phyloP scores from a whole-genome alignment of 2,113 vertebrate species.

The Candoia aspera region DNA sequence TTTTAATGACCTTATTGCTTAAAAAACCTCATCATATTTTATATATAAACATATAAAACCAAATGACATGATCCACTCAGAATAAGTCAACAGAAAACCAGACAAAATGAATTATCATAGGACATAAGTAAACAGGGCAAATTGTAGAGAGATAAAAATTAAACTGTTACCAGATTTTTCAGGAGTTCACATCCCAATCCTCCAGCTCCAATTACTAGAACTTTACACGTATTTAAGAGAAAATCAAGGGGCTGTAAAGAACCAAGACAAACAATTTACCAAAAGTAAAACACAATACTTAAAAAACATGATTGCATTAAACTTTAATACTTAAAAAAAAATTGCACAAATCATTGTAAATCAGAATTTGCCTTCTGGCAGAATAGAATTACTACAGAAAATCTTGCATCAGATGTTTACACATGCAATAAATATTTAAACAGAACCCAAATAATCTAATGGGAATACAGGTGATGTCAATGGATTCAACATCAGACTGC shows the following conservation, averaged over 20 bases:
- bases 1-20: neutral
- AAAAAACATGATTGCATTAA: neutral
- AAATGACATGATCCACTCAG: neutral
- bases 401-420: neutral
- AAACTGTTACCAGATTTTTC: conserved; percentile 91
- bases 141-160: conserved; percentile 32
- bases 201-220: conserved; percentile 93
- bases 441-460: neutral
- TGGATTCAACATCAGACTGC: neutral
- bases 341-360: neutral
- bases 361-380: neutral
- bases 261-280: conserved; percentile 52
- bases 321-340: neutral
- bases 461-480: neutral
- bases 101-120: conserved; percentile 4
- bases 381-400: neutral
- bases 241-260: conserved; percentile 86
- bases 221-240: conserved; percentile 92
- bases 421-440: neutral
- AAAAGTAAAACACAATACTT: neutral
- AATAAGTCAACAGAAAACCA: neutral
- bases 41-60: neutral
- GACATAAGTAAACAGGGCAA: neutral
- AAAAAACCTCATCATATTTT: neutral
- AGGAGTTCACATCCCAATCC: conserved; percentile 97